Conservation (phyloP, 2,113 vertebrate species). For the mouse (Mus musculus) region DNA sequence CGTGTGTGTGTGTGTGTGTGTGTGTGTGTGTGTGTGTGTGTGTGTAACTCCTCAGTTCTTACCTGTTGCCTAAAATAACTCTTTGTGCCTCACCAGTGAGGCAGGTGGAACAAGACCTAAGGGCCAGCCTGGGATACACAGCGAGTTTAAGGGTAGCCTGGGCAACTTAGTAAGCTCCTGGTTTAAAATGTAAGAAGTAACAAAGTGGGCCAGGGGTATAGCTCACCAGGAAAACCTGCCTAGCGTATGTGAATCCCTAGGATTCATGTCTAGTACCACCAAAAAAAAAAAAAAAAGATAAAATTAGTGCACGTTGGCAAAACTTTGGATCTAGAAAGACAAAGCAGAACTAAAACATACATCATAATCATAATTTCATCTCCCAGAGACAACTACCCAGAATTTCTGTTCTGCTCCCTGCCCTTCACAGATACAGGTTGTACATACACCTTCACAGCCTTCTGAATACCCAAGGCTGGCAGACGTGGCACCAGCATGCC, state of each 20-base stretch:
- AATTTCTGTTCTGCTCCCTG: neutral
- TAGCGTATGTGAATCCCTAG: too few relatives aligned
- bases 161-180: neutral
- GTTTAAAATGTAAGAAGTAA: neutral
- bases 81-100: neutral
- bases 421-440: neutral
- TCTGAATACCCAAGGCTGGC: neutral
- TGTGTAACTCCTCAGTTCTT: accelerated
- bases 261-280: neutral
- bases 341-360: neutral
- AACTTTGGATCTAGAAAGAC: neutral
- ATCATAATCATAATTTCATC: neutral
- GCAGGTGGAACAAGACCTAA: neutral
- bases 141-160: neutral
- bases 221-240: neutral
- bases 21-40: accelerated
- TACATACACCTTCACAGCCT: neutral
- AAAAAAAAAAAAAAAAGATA: neutral
- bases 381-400: neutral
- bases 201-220: neutral
- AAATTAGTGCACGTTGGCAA: neutral
- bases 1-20: accelerated
- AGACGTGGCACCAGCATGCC: neutral
- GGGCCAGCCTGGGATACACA: neutral
- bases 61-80: neutral